Conservation (phyloP, 2,113 vertebrate species). For the Clarias batrachus region DNA sequence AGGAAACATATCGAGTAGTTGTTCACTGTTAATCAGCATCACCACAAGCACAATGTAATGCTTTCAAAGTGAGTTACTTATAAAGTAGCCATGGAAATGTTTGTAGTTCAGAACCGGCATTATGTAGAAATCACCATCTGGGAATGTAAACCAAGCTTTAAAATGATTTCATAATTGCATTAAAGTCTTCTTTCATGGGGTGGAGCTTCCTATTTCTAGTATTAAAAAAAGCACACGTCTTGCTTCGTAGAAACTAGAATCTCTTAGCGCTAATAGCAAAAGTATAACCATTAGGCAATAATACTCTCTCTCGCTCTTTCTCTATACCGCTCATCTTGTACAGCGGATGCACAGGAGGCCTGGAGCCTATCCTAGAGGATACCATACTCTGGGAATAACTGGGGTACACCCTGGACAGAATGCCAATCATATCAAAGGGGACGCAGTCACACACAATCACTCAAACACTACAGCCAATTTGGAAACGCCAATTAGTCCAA, state of each 20-base stretch:
- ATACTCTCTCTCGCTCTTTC: background rate
- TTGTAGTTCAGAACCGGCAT: background rate
- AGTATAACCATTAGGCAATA: slow-evolving; percentile 9
- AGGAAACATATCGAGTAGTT: slow-evolving; percentile 23
- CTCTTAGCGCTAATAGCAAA: background rate
- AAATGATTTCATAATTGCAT: background rate
- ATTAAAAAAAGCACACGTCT: background rate
- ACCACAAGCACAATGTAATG: background rate
- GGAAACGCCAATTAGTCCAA: no score
- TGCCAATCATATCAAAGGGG: no score
- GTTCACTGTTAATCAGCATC: background rate
- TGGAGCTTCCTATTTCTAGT: background rate
- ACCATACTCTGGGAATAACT: no score
- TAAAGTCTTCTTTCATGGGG: background rate
- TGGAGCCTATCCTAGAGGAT: no score
- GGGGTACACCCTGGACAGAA: no score
- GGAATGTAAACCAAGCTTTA: slow-evolving; percentile 9
- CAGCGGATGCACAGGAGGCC: no score
- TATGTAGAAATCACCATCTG: background rate
- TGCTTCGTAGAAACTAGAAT: background rate
- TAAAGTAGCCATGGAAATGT: slow-evolving; percentile 4
- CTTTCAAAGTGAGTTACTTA: background rate
- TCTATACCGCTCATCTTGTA: no score
- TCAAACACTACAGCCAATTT: no score
- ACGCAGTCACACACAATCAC: no score